A percentile compares a stretch with the other conserved stretches of the same genome.
Evolutionary conservation across 2,113 vertebrate genomes (phyloP).

Genomic region (Saguinus midas): DNA sequence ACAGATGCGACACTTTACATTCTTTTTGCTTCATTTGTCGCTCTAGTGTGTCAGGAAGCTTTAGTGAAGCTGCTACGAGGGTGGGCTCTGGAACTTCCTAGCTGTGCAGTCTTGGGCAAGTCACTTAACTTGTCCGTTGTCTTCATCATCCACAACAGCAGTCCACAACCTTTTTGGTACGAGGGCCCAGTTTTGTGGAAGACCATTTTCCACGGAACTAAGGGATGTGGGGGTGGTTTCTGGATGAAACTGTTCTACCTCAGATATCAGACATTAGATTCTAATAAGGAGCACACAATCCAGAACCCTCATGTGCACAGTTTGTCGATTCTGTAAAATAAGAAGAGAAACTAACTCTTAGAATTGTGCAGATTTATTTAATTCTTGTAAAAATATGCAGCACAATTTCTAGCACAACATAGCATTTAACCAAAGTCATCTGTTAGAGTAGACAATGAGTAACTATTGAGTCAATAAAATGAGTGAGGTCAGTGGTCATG

Average conservation of each 20-base stretch:
- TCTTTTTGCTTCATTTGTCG: neutral
- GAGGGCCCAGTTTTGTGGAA: too few relatives aligned
- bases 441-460: neutral
- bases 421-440: neutral
- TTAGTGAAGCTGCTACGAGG: too few relatives aligned
- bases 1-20: neutral
- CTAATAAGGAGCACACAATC: too few relatives aligned
- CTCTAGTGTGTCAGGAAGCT: neutral
- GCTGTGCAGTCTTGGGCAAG: neutral
- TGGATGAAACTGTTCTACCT: too few relatives aligned
- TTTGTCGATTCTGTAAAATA: neutral
- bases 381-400: neutral
- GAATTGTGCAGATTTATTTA: neutral
- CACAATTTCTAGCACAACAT: neutral
- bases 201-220: too few relatives aligned
- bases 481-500: neutral
- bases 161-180: too few relatives aligned
- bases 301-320: too few relatives aligned
- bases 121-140: neutral
- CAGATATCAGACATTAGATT: too few relatives aligned
- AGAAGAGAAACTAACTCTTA: neutral
- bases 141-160: neutral
- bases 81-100: neutral
- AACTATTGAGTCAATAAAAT: neutral
- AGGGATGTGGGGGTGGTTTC: too few relatives aligned